phyloP scores from a whole-genome alignment of 2,113 vertebrate species.

The Baryphthengus martii region DNA sequence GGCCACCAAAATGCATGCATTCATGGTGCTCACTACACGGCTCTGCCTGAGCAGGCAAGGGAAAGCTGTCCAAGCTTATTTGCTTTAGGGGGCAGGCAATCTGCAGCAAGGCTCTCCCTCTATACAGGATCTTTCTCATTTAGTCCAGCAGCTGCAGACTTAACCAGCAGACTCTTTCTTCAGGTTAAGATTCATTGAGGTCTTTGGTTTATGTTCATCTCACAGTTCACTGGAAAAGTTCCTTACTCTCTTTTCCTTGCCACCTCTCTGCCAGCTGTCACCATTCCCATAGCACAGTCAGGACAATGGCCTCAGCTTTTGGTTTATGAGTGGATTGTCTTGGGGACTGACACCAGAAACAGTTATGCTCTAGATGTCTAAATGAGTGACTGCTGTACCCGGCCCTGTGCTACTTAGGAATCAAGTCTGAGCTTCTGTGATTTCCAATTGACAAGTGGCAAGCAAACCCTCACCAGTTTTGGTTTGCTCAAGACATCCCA shows the following conservation, averaged over 20 bases:
- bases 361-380: not conserved
- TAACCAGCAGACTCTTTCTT: not conserved
- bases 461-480: not conserved
- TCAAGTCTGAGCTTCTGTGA: not conserved
- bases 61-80: not conserved
- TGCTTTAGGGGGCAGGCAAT: accelerated
- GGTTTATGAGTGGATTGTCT: not conserved
- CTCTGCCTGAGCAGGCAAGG: not conserved
- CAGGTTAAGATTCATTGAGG: not conserved
- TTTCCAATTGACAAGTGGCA: not conserved
- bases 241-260: not conserved
- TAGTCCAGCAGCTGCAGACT: not conserved
- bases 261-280: not conserved
- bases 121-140: not conserved
- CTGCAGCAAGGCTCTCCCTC: not conserved
- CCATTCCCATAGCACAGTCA: not conserved
- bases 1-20: not conserved
- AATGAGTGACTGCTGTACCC: not conserved
- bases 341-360: not conserved
- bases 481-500: not conserved
- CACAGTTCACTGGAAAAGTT: not conserved
- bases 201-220: not conserved
- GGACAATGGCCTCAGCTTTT: not conserved
- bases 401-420: not conserved
- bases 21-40: not conserved